Percentiles rank a stretch among this genome's conserved stretches.
Evolutionary conservation across 2,888 invertebrate species (phyloP).

Genomic region (Magallana nippona): DNA sequence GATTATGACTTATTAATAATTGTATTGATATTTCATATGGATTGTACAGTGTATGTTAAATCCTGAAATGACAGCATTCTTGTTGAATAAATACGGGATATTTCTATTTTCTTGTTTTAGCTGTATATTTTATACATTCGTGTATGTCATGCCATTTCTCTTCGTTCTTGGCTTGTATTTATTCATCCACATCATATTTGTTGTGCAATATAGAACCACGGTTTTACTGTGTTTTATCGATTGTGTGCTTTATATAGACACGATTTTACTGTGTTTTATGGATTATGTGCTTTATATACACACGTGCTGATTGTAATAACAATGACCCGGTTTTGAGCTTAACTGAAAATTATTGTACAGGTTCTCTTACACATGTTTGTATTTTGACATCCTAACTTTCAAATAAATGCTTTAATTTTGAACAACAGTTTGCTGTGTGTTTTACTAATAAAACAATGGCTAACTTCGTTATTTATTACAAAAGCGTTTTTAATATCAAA

Average conservation of each 20-base stretch:
- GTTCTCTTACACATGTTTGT: slow-evolving; percentile 5
- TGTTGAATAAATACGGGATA: neutral
- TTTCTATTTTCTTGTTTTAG: neutral
- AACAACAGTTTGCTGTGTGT: too few species aligned
- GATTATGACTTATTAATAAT: too few species aligned
- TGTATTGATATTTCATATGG: too few species aligned
- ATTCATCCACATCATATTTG: neutral
- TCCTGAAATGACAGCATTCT: neutral
- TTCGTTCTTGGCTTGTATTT: neutral
- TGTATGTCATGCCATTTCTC: neutral
- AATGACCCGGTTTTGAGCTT: slow-evolving; percentile 24
- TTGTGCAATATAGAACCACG: neutral
- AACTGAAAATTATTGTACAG: neutral
- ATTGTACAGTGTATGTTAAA: neutral
- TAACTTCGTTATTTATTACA: too few species aligned
- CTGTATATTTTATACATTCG: slow-evolving; percentile 6
- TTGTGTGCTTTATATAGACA: neutral
- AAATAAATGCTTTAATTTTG: slow-evolving; percentile 32
- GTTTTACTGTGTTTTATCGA: neutral
- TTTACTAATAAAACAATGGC: too few species aligned
- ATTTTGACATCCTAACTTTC: slow-evolving; percentile 5
- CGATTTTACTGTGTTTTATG: neutral
- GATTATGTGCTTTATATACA: neutral
- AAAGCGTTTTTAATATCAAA: too few species aligned
- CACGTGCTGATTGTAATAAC: neutral